Evolutionary conservation across 2,113 vertebrate species (phyloP).

Genomic region (Pachyramphus minor): DNA sequence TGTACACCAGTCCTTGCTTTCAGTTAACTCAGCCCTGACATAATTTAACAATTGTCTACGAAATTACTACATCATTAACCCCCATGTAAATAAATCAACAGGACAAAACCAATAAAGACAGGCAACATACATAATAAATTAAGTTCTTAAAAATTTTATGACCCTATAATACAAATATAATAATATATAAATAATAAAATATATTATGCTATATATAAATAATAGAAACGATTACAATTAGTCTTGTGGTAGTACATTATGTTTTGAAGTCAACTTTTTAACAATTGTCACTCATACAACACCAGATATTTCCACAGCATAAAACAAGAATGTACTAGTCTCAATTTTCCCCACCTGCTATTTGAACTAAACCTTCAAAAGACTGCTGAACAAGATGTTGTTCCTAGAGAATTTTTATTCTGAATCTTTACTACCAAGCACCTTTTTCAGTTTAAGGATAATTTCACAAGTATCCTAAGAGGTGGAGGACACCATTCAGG

Average conservation of each 20-base stretch:
- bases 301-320: not conserved
- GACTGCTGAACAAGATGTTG: not conserved
- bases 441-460: not conserved
- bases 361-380: not conserved
- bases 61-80: not conserved
- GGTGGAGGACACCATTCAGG: not conserved
- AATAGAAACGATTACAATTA: not conserved
- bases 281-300: not conserved
- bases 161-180: not conserved
- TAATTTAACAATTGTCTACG: not conserved
- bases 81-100: not conserved
- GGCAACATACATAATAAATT: not conserved
- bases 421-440: not conserved
- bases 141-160: not conserved
- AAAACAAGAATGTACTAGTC: not conserved
- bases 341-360: not conserved
- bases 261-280: not conserved
- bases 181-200: not conserved
- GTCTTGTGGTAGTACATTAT: not conserved
- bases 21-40: not conserved
- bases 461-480: not conserved
- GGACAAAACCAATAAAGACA: not conserved
- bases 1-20: not conserved
- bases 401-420: not conserved
- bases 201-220: not conserved